phyloP scores from a whole-genome alignment of 2,888 invertebrate genomes.

The Dioctria rufipes region DNA sequence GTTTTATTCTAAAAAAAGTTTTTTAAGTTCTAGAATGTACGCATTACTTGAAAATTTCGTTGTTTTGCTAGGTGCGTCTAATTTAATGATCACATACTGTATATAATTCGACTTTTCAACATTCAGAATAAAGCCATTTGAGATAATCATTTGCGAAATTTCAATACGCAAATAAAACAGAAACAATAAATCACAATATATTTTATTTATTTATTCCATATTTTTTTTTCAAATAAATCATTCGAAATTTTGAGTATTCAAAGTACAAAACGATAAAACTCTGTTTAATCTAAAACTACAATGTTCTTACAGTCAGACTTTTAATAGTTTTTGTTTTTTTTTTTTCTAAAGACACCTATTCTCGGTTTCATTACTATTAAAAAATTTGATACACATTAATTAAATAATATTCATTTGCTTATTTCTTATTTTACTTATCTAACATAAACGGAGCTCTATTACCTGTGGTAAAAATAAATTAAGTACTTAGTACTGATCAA shows the following conservation, averaged over 20 bases:
- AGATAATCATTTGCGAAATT: too few species aligned
- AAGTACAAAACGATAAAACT: slow-evolving; percentile 39
- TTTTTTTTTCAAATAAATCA: slow-evolving; percentile 17
- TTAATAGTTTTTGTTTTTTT: slow-evolving; percentile 22
- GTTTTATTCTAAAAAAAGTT: too few species aligned
- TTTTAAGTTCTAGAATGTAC: too few species aligned
- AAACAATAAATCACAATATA: too few species aligned
- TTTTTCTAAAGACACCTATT: too few species aligned
- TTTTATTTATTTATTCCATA: neutral
- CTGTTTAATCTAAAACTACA: slow-evolving; percentile 28
- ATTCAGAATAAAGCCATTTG: too few species aligned
- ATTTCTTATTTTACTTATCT: neutral
- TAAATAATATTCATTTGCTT: slow-evolving; percentile 17
- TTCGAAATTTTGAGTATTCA: slow-evolving; percentile 45
- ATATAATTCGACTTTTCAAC: too few species aligned
- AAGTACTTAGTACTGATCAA: slow-evolving; percentile 58
- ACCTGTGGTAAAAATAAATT: slow-evolving; percentile 55
- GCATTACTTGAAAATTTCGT: too few species aligned
- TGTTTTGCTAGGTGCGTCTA: too few species aligned
- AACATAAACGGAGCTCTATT: slow-evolving; percentile 3
- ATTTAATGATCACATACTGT: too few species aligned
- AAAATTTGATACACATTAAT: slow-evolving; percentile 26
- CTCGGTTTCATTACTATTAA: too few species aligned
- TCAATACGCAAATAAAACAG: too few species aligned
- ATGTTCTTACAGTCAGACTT: slow-evolving; percentile 47